Evolutionary conservation across 2,797 vertebrate genomes (phyloP).

Genomic region (Tarsius wallacei): DNA sequence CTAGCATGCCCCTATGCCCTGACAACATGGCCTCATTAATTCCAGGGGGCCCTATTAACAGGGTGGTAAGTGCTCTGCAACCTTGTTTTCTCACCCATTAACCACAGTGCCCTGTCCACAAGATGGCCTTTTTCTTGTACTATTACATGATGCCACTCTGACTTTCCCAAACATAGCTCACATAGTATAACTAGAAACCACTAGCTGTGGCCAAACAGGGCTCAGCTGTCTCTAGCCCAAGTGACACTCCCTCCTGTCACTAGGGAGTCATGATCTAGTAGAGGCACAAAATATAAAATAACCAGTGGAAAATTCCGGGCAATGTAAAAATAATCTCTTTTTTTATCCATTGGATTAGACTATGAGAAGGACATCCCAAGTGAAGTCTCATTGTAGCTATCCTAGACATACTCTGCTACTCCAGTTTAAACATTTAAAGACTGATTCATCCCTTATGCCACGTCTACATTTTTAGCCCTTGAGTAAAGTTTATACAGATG

Average conservation of each 20-base stretch:
- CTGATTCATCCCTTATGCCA: background rate
- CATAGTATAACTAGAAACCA: background rate
- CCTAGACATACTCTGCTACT: background rate
- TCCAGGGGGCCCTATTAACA: slow-evolving; percentile 58
- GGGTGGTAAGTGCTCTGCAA: background rate
- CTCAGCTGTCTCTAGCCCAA: background rate
- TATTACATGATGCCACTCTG: slow-evolving; percentile 14
- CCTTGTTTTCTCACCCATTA: slow-evolving; percentile 72
- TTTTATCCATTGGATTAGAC: background rate
- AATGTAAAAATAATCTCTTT: background rate
- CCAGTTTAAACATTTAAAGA: background rate
- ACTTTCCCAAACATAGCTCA: background rate
- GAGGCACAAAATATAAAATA: slow-evolving; percentile 13
- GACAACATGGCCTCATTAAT: slow-evolving; percentile 66
- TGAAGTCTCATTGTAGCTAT: background rate
- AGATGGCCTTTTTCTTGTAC: slow-evolving; percentile 31
- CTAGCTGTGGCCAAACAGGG: background rate
- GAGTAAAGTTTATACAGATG: background rate
- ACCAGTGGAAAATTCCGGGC: background rate
- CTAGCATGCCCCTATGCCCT: background rate
- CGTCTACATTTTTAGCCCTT: background rate
- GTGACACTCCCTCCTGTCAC: background rate
- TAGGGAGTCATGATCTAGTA: background rate
- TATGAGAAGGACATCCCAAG: background rate
- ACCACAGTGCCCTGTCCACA: slow-evolving; percentile 57